These are phyloP conservation scores for Typhlomys cinereus DNA, from an alignment of 2,113 vertebrate species.

Conservation along the genomic window DNA sequence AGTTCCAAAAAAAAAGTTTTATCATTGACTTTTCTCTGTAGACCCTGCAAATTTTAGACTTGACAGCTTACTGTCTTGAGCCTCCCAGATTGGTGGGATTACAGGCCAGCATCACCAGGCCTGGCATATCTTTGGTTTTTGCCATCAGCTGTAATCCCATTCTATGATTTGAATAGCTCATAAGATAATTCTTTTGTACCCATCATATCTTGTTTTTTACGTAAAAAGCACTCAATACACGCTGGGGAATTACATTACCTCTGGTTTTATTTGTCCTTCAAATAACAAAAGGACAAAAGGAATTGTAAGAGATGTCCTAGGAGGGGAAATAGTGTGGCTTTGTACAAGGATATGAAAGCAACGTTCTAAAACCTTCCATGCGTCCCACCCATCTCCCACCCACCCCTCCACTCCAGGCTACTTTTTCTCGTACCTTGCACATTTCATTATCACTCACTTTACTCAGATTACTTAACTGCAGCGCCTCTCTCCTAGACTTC, in stretches of 20 bases:
- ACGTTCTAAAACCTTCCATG: neutral
- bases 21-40: neutral
- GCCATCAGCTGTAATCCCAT: neutral
- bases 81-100: too few relatives aligned
- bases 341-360: too few relatives aligned
- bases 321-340: neutral
- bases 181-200: neutral
- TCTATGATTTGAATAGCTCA: slow-evolving; percentile 38
- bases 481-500: neutral
- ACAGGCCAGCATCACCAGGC: too few relatives aligned
- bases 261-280: neutral
- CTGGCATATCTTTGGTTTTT: neutral
- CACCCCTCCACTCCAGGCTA: neutral
- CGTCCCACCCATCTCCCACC: neutral
- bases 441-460: neutral
- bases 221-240: neutral
- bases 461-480: neutral
- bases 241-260: neutral
- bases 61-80: too few relatives aligned
- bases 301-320: neutral
- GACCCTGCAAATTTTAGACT: too few relatives aligned
- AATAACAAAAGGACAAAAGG: neutral
- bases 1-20: too few relatives aligned
- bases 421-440: neutral
- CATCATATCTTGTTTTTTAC: neutral